These are phyloP conservation scores for Hydropsyche tenuis DNA, from an alignment of 1,140 invertebrate species.

Conservation along the genomic window DNA sequence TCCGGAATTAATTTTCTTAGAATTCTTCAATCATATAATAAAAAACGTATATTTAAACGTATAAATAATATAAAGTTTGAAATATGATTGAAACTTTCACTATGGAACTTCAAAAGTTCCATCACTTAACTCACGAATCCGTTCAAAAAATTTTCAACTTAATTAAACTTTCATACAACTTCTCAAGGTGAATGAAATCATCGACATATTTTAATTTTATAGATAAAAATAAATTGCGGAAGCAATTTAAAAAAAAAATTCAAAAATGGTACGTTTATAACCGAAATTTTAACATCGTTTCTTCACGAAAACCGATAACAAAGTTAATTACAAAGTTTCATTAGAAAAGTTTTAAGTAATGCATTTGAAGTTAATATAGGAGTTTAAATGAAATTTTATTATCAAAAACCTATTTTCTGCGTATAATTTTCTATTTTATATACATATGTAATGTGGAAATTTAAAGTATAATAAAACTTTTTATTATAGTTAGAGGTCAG, in stretches of 20 bases:
- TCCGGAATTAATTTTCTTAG: too few species aligned
- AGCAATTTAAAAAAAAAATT: not conserved
- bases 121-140: constrained; percentile 5
- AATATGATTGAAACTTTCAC: constrained; percentile 7
- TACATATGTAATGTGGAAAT: not conserved
- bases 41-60: too few species aligned
- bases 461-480: too few species aligned
- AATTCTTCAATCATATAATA: too few species aligned
- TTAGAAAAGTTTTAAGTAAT: constrained; percentile 21
- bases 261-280: not conserved
- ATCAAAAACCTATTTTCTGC: not conserved
- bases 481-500: too few species aligned
- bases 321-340: constrained; percentile 33
- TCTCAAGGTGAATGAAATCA: not conserved
- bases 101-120: not conserved
- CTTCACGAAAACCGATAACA: constrained; percentile 14
- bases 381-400: not conserved
- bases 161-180: not conserved
- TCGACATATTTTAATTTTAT: not conserved
- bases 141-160: constrained; percentile 9
- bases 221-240: not conserved
- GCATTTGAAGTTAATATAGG: not conserved
- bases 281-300: not conserved
- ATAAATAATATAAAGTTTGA: not conserved
- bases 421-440: not conserved